Evolutionary conservation across 2,113 vertebrate species (phyloP).

Genomic region (Laterallus jamaicensis): DNA sequence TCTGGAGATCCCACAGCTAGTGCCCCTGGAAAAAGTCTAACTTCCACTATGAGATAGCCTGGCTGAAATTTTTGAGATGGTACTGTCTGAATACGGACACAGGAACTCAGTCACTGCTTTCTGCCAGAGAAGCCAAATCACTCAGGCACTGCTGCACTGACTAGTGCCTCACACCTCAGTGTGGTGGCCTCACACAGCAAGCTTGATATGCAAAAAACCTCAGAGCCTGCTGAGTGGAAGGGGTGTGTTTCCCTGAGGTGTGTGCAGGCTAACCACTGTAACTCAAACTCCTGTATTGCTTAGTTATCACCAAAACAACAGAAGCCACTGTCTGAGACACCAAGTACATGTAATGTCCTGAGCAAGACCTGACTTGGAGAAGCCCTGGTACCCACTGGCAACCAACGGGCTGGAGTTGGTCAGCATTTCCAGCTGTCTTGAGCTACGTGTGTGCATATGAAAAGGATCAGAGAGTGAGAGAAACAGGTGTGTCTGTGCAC

Average conservation of each 20-base stretch:
- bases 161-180: too few species aligned
- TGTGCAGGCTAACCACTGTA: neutral
- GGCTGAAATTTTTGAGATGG: conserved; percentile 17
- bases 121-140: neutral
- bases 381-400: neutral
- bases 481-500: neutral
- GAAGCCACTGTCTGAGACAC: neutral
- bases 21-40: conserved; percentile 49
- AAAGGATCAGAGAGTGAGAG: neutral
- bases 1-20: conserved; percentile 48
- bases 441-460: neutral
- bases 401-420: neutral
- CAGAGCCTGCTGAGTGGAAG: neutral
- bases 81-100: neutral
- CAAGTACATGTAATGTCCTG: neutral
- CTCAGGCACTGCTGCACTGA: neutral
- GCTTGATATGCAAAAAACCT: neutral
- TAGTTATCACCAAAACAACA: neutral
- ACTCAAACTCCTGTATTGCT: rapidly evolving
- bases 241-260: neutral
- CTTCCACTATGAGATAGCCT: conserved; percentile 13
- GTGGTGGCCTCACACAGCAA: neutral
- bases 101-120: neutral
- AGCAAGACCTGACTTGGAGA: neutral
- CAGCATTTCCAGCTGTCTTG: neutral